These are phyloP conservation scores for Actenoides lindsayi DNA, from an alignment of 2,113 vertebrate species.

Conservation along the genomic window DNA sequence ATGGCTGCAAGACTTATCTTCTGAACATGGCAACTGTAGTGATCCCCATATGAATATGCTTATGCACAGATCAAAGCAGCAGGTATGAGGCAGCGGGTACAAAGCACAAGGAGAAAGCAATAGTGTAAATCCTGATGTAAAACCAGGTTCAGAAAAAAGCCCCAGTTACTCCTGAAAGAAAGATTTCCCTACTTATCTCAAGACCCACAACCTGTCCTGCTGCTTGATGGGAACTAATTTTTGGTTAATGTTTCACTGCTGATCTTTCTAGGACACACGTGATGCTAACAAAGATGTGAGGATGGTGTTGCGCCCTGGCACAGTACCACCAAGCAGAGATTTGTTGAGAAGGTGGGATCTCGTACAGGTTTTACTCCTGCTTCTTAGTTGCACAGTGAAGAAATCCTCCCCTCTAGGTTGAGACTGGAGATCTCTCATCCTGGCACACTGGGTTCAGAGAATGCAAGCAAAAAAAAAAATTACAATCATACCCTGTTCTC, in stretches of 20 bases:
- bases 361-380: not conserved
- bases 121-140: not conserved
- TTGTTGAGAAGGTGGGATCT: not conserved
- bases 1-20: not conserved
- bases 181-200: not conserved
- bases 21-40: not conserved
- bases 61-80: not conserved
- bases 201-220: not conserved
- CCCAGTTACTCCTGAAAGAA: not conserved
- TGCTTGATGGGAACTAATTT: not conserved
- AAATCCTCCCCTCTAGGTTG: not conserved
- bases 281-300: not conserved
- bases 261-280: not conserved
- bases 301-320: not conserved
- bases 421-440: not conserved
- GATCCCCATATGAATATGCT: not conserved
- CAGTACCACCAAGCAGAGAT: not conserved
- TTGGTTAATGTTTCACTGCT: not conserved
- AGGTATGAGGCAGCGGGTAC: not conserved
- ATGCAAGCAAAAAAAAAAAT: not conserved
- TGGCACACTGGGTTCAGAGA: not conserved
- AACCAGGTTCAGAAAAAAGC: not conserved
- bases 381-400: not conserved
- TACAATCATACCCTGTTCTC: not conserved
- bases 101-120: not conserved